Evolutionary conservation across 2,113 vertebrate species (phyloP).

Genomic region (Aleadryas rufinucha): DNA sequence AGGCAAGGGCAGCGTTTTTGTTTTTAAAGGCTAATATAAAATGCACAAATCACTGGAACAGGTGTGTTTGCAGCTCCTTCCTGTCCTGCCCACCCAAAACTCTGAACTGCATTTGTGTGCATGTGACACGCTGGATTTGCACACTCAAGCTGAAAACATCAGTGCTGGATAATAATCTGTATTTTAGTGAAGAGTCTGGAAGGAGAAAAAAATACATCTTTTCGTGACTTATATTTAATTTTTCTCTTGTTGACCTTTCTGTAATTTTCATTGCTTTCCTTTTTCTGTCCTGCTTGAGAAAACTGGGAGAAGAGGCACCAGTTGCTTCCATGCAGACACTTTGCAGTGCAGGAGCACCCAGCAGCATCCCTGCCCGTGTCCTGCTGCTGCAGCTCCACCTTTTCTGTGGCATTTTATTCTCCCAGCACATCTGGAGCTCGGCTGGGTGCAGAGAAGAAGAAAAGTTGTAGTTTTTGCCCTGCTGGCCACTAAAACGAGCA

Average conservation of each 20-base stretch:
- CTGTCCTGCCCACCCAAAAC: background rate
- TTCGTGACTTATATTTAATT: background rate
- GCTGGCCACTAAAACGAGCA: fast-evolving
- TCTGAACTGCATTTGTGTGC: background rate
- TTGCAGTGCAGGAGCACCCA: background rate
- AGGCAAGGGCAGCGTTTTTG: background rate
- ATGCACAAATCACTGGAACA: background rate
- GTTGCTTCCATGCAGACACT: fast-evolving
- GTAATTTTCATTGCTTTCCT: background rate
- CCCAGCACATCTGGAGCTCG: background rate
- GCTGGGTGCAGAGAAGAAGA: background rate
- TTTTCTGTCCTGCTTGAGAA: background rate
- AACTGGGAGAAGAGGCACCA: background rate
- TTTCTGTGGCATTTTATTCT: fast-evolving
- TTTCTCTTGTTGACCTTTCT: background rate
- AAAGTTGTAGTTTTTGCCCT: fast-evolving
- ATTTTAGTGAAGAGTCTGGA: background rate
- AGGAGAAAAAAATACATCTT: background rate
- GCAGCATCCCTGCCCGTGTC: background rate
- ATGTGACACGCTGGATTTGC: background rate
- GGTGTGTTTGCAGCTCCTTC: background rate
- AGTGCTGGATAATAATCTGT: background rate
- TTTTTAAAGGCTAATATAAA: background rate
- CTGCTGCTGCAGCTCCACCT: background rate
- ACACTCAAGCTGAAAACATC: background rate